Evolutionary conservation across 2,113 vertebrate species (phyloP).

Genomic region (Otolemur garnettii): DNA sequence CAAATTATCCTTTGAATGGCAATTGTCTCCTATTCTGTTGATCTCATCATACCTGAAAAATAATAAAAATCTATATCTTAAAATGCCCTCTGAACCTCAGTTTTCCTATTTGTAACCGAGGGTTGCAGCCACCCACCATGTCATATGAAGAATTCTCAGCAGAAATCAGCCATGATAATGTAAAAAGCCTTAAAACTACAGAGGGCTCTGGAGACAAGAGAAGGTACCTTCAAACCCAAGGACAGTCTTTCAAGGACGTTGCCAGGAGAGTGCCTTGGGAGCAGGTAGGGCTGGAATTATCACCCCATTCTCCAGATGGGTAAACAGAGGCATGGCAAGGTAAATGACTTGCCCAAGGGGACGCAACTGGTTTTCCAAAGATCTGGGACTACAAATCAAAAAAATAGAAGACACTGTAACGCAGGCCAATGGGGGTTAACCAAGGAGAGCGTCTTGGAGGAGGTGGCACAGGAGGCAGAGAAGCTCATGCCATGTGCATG

Average conservation of each 20-base stretch:
- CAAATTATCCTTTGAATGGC: not conserved
- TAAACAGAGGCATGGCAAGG: not conserved
- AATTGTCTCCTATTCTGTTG: not conserved
- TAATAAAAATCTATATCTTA: not conserved
- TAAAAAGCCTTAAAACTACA: not conserved
- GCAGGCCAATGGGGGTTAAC: not conserved
- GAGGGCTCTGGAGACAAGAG: not conserved
- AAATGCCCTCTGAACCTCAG: not conserved
- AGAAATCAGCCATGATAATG: fast-evolving
- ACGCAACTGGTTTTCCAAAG: not conserved
- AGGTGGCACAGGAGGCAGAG: not conserved
- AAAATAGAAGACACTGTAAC: no score
- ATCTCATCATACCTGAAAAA: not conserved
- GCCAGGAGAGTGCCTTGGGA: not conserved
- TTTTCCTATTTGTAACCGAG: not conserved
- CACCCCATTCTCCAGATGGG: not conserved
- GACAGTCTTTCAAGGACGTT: not conserved
- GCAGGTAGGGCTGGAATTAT: no score
- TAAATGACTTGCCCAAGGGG: not conserved
- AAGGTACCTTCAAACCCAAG: fast-evolving
- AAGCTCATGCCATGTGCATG: fast-evolving
- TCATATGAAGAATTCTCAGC: not conserved
- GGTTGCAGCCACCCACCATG: no score
- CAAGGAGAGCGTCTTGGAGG: not conserved
- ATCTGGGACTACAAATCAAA: not conserved